Conservation (phyloP, 1,140 invertebrate species). For the Nebria ingens region DNA sequence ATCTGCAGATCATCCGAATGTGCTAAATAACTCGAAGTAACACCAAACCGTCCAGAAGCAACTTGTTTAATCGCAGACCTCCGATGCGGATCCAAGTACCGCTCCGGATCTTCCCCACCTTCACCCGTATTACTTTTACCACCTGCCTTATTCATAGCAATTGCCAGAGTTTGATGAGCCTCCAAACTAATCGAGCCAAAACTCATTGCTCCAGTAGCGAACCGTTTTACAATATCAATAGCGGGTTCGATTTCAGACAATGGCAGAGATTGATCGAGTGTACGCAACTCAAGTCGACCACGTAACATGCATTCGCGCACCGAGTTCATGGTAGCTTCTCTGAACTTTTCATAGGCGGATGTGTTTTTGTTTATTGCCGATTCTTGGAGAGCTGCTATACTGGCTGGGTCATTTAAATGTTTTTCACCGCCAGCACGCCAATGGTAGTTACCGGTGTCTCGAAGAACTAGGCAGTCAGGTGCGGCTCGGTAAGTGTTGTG, state of each 20-base stretch:
- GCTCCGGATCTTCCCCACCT: constrained; percentile 81
- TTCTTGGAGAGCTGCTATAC: constrained; percentile 88
- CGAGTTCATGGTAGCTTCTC: constrained; percentile 79
- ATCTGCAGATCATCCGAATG: constrained; percentile 95
- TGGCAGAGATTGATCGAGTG: constrained; percentile 63
- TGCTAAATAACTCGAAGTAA: constrained; percentile 92
- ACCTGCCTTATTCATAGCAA: constrained; percentile 90
- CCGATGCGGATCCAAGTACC: constrained; percentile 67
- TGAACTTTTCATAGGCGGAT: constrained; percentile 79
- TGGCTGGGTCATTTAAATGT: constrained; percentile 93
- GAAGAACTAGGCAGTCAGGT: constrained; percentile 69
- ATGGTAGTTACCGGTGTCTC: constrained; percentile 92
- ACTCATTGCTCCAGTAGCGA: constrained; percentile 72
- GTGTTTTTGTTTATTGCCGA: constrained; percentile 73
- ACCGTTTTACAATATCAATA: constrained; percentile 91
- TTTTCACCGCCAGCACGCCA: constrained; percentile 96
- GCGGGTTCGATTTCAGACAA: constrained; percentile 86
- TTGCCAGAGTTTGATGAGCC: constrained; percentile 86
- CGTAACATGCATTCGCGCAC: constrained; percentile 79
- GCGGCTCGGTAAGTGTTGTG: constrained; percentile 63
- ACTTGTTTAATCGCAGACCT: constrained; percentile 85
- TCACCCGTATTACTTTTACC: constrained; percentile 97
- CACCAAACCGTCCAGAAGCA: constrained; percentile 95
- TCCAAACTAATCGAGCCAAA: constrained; percentile 90
- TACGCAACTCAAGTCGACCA: constrained; percentile 82